These are phyloP conservation scores for Hoplostethus mediterraneus DNA, from an alignment of 2,797 vertebrate species.

Conservation along the genomic window DNA sequence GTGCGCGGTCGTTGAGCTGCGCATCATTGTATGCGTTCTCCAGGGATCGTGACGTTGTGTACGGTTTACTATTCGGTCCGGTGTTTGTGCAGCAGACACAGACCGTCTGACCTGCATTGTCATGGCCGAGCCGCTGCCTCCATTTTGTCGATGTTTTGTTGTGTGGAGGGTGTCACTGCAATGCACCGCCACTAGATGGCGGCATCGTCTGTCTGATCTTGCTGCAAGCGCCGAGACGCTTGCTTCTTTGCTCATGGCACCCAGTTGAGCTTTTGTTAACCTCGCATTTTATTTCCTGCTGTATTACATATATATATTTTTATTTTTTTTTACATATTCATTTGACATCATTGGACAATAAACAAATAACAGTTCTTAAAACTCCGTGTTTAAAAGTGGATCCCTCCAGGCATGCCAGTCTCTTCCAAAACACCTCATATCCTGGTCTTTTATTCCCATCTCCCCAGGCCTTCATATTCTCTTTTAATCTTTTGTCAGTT, in stretches of 20 bases:
- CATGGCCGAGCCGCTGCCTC: constrained; percentile 79
- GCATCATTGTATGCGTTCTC: not conserved
- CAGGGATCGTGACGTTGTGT: accelerated
- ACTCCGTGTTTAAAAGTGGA: not conserved
- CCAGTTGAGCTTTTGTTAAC: constrained; percentile 16
- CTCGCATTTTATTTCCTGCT: constrained; percentile 19
- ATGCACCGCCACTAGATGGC: constrained; percentile 62
- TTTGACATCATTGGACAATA: not conserved
- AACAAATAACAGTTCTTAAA: constrained; percentile 14
- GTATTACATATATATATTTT: not conserved
- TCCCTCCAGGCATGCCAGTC: not conserved
- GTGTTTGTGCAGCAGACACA: constrained; percentile 19
- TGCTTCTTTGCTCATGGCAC: not conserved
- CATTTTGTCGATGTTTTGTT: constrained; percentile 79
- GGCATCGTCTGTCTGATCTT: not conserved
- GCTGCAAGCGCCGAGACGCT: not conserved
- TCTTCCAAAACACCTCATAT: not conserved
- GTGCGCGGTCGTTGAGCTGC: accelerated
- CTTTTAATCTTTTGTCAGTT: constrained; percentile 29
- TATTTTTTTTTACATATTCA: not conserved
- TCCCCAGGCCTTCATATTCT: not conserved
- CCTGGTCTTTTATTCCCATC: constrained; percentile 17
- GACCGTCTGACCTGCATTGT: constrained; percentile 75
- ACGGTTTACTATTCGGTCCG: not conserved
- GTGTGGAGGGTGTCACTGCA: not conserved